These are phyloP conservation scores for Mesocricetus auratus DNA, from an alignment of 2,113 vertebrate species.

Conservation along the genomic window DNA sequence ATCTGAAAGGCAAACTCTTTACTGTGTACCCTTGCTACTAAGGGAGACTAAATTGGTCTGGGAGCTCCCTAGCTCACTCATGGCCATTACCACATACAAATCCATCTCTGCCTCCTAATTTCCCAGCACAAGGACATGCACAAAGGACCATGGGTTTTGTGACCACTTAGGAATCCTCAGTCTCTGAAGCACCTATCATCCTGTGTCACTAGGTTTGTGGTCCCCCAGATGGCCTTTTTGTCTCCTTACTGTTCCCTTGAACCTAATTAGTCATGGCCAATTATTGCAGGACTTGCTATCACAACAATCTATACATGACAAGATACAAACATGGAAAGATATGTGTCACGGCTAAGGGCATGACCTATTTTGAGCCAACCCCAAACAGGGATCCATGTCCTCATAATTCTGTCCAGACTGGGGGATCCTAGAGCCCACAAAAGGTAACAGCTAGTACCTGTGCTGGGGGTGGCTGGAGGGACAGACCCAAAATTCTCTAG, in stretches of 20 bases:
- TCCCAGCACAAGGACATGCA: not conserved
- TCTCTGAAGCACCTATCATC: not conserved
- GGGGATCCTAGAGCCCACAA: accelerated
- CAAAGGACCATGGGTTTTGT: not conserved
- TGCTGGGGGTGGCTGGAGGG: too few relatives aligned
- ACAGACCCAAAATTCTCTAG: not conserved
- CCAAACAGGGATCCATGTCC: accelerated
- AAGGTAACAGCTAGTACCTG: accelerated
- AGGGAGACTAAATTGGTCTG: not conserved
- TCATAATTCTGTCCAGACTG: not conserved
- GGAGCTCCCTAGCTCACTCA: not conserved
- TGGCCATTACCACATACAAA: not conserved
- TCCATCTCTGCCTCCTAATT: not conserved
- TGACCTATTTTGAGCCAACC: not conserved
- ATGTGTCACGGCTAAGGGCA: accelerated
- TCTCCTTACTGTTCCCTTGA: not conserved
- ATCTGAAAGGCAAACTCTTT: not conserved
- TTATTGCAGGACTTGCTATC: not conserved
- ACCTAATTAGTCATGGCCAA: not conserved
- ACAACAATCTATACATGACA: accelerated
- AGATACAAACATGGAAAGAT: accelerated
- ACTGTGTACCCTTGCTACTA: not conserved
- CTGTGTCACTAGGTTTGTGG: not conserved
- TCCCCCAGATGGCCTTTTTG: not conserved
- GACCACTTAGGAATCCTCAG: not conserved